Percentiles rank a stretch among this genome's conserved stretches.
These are phyloP conservation scores for Anastatus disparis DNA, from an alignment of 1,140 invertebrate species.

Conservation along the genomic window DNA sequence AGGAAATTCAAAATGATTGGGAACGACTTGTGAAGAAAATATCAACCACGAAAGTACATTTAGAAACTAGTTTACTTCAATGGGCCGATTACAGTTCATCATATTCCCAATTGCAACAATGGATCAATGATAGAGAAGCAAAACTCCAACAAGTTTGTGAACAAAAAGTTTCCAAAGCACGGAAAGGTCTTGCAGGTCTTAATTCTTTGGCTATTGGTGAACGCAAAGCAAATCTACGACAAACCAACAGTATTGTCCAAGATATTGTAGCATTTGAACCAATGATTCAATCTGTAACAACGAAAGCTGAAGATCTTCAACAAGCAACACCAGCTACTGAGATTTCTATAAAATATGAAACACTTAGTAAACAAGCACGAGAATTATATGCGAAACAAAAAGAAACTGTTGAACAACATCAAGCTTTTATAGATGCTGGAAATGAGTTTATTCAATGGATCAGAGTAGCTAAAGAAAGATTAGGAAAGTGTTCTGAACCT, in stretches of 20 bases:
- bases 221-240: conserved; percentile 86
- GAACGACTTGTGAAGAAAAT: conserved; percentile 92
- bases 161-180: conserved; percentile 82
- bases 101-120: conserved; percentile 90
- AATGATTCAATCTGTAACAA: conserved; percentile 93
- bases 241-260: conserved; percentile 92
- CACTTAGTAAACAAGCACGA: conserved; percentile 88
- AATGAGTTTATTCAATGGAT: conserved; percentile 94
- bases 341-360: conserved; percentile 90
- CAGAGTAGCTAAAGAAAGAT: conserved; percentile 84
- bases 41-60: conserved; percentile 89
- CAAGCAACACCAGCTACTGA: conserved; percentile 87
- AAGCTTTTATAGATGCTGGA: conserved; percentile 89
- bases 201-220: conserved; percentile 84
- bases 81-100: conserved; percentile 96
- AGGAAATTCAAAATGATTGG: conserved; percentile 93
- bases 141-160: conserved; percentile 94
- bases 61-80: conserved; percentile 91
- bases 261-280: conserved; percentile 95
- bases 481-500: conserved; percentile 93
- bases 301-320: conserved; percentile 88
- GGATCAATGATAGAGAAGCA: conserved; percentile 94
- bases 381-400: conserved; percentile 91
- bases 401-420: conserved; percentile 89
- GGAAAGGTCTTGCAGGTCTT: conserved; percentile 78